A percentile compares a stretch with the other conserved stretches of the same genome.
phyloP scores from a whole-genome alignment of 2,888 invertebrate species.

The Rotaria sp. region DNA sequence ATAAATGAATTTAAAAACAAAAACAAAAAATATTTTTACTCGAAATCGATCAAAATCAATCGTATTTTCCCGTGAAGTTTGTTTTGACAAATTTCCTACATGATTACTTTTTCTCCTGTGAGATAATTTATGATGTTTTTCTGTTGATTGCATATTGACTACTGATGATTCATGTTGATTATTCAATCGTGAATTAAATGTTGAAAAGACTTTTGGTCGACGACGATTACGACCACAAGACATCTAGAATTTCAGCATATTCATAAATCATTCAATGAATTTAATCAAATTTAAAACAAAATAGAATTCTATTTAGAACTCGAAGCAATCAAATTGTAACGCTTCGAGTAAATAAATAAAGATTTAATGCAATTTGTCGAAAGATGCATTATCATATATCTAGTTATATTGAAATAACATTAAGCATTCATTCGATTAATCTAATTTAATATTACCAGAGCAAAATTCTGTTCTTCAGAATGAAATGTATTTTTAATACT shows the following conservation, averaged over 20 bases:
- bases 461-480: neutral
- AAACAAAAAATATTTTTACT: neutral
- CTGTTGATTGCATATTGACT: neutral
- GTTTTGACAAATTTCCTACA: neutral
- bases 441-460: neutral
- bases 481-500: neutral
- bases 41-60: neutral
- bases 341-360: neutral
- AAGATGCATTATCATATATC: neutral
- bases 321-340: neutral
- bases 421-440: neutral
- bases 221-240: conserved; percentile 12
- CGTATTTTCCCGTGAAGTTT: neutral
- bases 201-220: neutral
- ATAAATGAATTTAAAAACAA: no score
- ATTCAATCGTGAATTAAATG: neutral
- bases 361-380: neutral
- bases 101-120: neutral
- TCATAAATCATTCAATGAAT: neutral
- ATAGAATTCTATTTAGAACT: neutral
- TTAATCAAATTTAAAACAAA: no score
- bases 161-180: neutral
- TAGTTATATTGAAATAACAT: neutral
- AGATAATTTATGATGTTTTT: neutral
- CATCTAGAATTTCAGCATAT: neutral